A percentile compares a stretch with the other conserved stretches of the same genome.
Evolutionary conservation across 2,797 vertebrate species (phyloP).

Genomic region (Vultur gryphus): DNA sequence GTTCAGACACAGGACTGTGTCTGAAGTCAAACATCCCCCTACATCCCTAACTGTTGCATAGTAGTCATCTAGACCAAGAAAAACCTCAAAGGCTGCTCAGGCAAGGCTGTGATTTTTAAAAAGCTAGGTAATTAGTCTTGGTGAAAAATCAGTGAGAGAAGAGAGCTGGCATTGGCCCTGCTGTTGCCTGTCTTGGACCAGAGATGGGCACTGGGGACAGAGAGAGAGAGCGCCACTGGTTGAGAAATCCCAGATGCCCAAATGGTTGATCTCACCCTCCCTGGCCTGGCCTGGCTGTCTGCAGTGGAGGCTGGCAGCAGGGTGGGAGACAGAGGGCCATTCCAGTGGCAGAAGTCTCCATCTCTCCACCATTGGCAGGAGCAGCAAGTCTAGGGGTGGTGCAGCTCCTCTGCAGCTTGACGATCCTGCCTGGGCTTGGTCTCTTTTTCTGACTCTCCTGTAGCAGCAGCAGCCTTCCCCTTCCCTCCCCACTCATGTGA

Average conservation of each 20-base stretch:
- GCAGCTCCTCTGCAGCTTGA: not conserved
- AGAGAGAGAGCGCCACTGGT: rapidly evolving
- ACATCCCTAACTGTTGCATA: not conserved
- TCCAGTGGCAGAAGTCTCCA: not conserved
- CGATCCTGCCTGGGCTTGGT: not conserved
- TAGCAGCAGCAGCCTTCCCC: not conserved
- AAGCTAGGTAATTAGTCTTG: not conserved
- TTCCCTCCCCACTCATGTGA: not conserved
- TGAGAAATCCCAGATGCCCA: not conserved
- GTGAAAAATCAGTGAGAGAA: not conserved
- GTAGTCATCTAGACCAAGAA: not conserved
- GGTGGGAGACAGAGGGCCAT: not conserved
- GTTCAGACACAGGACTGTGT: not conserved
- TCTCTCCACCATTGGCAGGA: not conserved
- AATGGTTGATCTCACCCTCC: not conserved
- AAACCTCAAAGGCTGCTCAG: not conserved
- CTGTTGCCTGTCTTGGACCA: not conserved
- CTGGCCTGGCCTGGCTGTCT: rapidly evolving
- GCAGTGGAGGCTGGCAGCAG: rapidly evolving
- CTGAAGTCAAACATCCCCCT: not conserved
- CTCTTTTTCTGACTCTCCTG: not conserved
- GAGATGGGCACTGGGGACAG: no score
- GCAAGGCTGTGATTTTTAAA: not conserved
- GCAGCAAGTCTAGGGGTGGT: not conserved
- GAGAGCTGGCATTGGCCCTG: not conserved